Percentiles rank a stretch among this genome's conserved stretches.
Conservation (phyloP, 2,797 vertebrate genomes). For the Gouania willdenowi region DNA sequence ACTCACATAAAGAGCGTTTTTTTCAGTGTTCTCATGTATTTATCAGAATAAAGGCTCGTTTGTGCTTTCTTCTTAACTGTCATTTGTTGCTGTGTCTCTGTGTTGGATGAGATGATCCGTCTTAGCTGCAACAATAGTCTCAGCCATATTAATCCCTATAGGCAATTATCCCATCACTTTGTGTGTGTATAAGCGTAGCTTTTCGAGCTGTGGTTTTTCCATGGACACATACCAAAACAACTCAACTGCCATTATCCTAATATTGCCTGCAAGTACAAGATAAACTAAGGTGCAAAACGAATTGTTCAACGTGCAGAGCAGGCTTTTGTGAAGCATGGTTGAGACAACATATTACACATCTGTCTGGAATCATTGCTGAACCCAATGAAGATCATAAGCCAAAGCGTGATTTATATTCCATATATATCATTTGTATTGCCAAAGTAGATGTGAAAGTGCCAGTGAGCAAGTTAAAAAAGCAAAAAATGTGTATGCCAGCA, state of each 20-base stretch:
- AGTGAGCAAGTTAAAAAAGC: conserved; percentile 19
- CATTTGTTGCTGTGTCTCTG: too few relatives aligned
- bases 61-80: too few relatives aligned
- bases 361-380: conserved; percentile 42
- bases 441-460: conserved; percentile 24
- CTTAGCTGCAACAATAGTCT: conserved; percentile 56
- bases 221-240: conserved; percentile 56
- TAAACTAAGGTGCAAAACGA: conserved; percentile 59
- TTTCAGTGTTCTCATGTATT: too few relatives aligned
- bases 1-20: too few relatives aligned
- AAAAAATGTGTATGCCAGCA: too few relatives aligned
- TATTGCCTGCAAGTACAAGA: conserved; percentile 58
- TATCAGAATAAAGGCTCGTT: too few relatives aligned
- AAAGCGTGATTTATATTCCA: conserved; percentile 43
- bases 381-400: conserved; percentile 28
- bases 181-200: conserved; percentile 54
- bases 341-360: conserved; percentile 64
- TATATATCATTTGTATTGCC: conserved; percentile 37
- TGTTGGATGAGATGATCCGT: too few relatives aligned
- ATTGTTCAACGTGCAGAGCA: conserved; percentile 35
- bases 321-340: conserved; percentile 44
- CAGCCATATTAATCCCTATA: conserved; percentile 53
- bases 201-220: conserved; percentile 50
- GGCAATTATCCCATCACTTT: conserved; percentile 51
- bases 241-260: conserved; percentile 49